Base-by-base conservation (phyloP, 1,140 invertebrate genomes). In the Megalonaias nervosa region DNA sequence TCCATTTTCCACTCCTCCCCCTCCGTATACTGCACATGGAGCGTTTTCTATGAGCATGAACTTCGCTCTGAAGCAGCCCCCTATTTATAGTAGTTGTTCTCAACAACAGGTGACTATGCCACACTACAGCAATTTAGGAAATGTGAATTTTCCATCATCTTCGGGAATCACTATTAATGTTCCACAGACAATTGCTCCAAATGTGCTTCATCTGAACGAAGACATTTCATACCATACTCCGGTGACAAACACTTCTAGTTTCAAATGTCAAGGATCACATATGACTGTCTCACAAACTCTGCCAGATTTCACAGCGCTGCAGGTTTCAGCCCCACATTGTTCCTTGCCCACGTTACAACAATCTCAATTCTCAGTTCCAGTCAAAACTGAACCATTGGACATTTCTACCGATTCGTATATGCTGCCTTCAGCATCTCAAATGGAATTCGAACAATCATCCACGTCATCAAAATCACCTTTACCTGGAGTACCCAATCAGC, bases 371-470 rank as follows among this genome's bases (percentile, higher is more conserved):
- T 64, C 68, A 58, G 79, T 79, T 59, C 80, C 78, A 58, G 88
- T 90, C 60, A 90, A 90, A 84, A 86, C 85, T 21, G 89, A 90
- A 77, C 89, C 89, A n/a, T 69, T 74, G 26, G 85, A 86, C 62
- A 57, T 78, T 16, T 79, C 81, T 59, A 80, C 79, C 67, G 83
- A 87, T 48, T 82, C 77, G 62, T 86, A 81, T 70, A 68, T 81
- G 58, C 74, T 81, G 55, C 61, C 64, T 26, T 77, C 81, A 55
- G 68, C 84, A 55, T 71, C 79, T 17, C 79, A 82, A 74, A 80
- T 84, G 67, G 83, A 84, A 71, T 87, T 82, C 75, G 77, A 70
- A 64, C 62, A 71, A 69, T 71, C 64, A 74, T 73, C 68, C 57
- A 62, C 79, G 31, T 57, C 72, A 66, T 72, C 75, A 64, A 83